Base-by-base conservation (phyloP, 2,888 invertebrate species). In the Coleophora deauratella region DNA sequence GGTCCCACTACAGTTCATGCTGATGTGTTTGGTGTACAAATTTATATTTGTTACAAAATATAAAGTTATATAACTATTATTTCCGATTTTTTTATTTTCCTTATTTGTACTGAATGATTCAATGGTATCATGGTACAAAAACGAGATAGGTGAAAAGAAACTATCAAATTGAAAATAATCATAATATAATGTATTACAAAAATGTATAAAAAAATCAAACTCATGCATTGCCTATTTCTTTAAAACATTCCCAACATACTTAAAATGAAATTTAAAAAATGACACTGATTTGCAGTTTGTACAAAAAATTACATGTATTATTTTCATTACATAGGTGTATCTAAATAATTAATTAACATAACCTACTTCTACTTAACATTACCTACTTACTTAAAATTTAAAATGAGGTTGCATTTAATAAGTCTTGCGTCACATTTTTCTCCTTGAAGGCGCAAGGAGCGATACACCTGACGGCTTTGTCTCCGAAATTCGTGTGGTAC, bases 21-120 rank as follows among this genome's bases (percentile, higher is more conserved):
- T 72, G 65, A 59, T 60, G 31, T 11, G 9, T 31, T 57, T 67
- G 72, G 72, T 69, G 61, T 73, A 70, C 68, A 62, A 71, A 72
- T 78, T 70, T 82, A 84, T 85, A 84, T 82, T 84, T 85, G 84
- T 84, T 85, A 85, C 68, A 82, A 81, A 84, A 80, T 79, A 84
- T 75, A 80, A 82, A 82, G 72, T 77, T 79, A 70, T 68, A 68
- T 73, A 72, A 66, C 54, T 60, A 62, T 63, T 59, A 52, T 50
- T 51, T 51, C 44, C 37, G 40, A 47, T 36, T 49, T 40, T 50
- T 65, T 21, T 21, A 21, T 21, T 21, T 21, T 21, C 21, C 3
- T n/a, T n/a, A n/a, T n/a, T n/a, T 21, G 21, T 3, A 21, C 21
- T 21, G 21, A 21, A 21, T 21, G 6, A 21, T 21, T 21, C 21